Evolutionary conservation across 2,113 vertebrate species (phyloP).

Genomic region (Todiramphus chloris): DNA sequence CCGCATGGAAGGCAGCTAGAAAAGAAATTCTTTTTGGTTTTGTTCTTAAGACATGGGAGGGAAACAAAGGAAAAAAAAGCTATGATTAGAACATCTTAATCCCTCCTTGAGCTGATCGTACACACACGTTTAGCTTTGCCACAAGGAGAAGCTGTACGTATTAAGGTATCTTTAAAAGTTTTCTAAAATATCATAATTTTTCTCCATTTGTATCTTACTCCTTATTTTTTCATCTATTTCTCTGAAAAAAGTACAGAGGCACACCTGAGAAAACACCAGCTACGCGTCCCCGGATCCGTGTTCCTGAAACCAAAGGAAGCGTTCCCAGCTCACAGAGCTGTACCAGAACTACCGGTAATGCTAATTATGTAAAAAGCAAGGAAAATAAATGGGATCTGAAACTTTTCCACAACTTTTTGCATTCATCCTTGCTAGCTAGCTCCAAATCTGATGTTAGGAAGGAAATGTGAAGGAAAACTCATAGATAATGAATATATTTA

Average conservation of each 20-base stretch:
- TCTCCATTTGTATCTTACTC: neutral
- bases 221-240: neutral
- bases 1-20: neutral
- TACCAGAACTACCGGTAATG: neutral
- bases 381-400: neutral
- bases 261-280: neutral
- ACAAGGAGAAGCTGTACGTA: neutral
- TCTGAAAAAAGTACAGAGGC: neutral
- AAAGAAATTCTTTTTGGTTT: neutral
- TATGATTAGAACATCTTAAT: neutral
- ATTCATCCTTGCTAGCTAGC: neutral
- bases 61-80: neutral
- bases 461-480: neutral
- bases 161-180: neutral
- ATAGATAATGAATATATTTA: neutral
- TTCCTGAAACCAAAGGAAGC: neutral
- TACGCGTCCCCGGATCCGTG: fast-evolving
- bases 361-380: neutral
- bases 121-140: neutral
- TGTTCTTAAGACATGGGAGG: neutral
- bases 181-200: neutral
- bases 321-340: neutral
- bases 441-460: neutral
- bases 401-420: neutral
- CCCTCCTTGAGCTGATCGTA: neutral